phyloP scores from a whole-genome alignment of 30 jellyfish, hydroid and myxozoan genomes.

The Aurelia aurita region DNA sequence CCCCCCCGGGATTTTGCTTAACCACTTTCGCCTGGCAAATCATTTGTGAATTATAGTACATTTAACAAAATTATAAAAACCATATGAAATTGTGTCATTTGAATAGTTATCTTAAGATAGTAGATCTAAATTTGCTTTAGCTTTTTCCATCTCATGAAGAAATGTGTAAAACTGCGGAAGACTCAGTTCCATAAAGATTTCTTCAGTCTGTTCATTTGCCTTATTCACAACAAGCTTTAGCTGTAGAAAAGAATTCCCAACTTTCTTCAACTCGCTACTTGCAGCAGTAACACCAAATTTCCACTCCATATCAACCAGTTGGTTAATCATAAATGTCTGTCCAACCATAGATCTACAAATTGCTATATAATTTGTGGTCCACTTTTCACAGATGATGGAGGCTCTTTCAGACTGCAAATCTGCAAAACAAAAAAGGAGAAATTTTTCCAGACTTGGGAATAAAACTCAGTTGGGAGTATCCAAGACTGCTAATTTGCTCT shows the following conservation, averaged over 20 bases:
- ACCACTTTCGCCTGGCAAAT: too few species aligned
- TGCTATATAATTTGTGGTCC: slow-evolving; percentile 70
- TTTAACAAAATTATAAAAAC: too few species aligned
- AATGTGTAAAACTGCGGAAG: slow-evolving; percentile 88
- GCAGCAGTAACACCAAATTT: slow-evolving; percentile 95
- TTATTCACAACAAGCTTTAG: slow-evolving; percentile 78
- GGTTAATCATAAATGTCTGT: slow-evolving; percentile 73
- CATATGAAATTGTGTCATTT: too few species aligned
- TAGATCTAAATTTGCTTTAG: slow-evolving; percentile 77
- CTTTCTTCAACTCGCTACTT: slow-evolving; percentile 76
- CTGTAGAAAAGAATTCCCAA: slow-evolving; percentile 85
- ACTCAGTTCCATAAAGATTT: slow-evolving; percentile 77
- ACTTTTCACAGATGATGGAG: slow-evolving; percentile 24
- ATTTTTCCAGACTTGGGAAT: neutral
- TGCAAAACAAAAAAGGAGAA: neutral
- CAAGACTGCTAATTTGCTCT: too few species aligned
- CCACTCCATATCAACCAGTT: slow-evolving; percentile 96
- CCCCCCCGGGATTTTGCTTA: too few species aligned
- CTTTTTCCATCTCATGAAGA: slow-evolving; percentile 95
- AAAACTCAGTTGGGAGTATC: neutral
- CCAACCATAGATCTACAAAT: slow-evolving; percentile 71
- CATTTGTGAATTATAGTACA: too few species aligned
- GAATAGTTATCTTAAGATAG: slow-evolving; percentile 17
- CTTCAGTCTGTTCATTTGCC: slow-evolving; percentile 78
- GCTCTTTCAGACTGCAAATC: slow-evolving; percentile 63